Percentiles rank a stretch among this genome's conserved stretches.
Evolutionary conservation across 2,797 vertebrate species (phyloP).

Genomic region (Macropus fuliginosus): DNA sequence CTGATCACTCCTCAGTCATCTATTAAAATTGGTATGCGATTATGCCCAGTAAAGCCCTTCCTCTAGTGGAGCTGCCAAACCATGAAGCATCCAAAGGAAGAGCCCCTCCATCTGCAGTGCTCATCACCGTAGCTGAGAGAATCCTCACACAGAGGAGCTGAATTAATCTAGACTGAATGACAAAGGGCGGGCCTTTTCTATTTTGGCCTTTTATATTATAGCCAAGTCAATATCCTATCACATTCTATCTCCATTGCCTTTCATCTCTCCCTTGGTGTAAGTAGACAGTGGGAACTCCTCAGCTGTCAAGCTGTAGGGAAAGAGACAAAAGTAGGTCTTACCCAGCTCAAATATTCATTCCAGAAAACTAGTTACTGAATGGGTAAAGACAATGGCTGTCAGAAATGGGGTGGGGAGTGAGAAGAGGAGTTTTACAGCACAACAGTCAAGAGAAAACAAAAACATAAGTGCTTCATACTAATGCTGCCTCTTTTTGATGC

Average conservation of each 20-base stretch:
- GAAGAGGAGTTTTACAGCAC: constrained; percentile 52
- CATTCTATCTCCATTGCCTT: background rate
- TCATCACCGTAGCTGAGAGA: background rate
- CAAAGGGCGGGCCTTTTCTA: background rate
- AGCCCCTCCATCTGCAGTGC: background rate
- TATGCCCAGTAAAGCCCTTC: background rate
- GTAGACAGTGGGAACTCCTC: background rate
- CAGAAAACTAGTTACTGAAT: constrained; percentile 48
- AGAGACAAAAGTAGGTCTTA: background rate
- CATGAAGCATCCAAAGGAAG: background rate
- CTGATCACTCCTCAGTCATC: background rate
- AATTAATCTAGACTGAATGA: background rate
- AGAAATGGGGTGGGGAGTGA: background rate
- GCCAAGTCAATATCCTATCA: background rate
- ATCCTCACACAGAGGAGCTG: background rate
- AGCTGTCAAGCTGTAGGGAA: background rate
- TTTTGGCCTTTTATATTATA: background rate
- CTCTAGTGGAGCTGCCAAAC: background rate
- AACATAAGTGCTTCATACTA: constrained; percentile 57
- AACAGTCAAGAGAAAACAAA: constrained; percentile 65
- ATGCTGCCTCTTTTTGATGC: constrained; percentile 32
- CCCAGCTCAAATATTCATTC: background rate
- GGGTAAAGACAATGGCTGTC: constrained; percentile 57
- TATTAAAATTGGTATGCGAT: background rate
- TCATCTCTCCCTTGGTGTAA: background rate